Percentiles rank a stretch among this genome's conserved stretches.
Conservation (phyloP, 2,797 vertebrate species). For the Fistularia tabacaria region DNA sequence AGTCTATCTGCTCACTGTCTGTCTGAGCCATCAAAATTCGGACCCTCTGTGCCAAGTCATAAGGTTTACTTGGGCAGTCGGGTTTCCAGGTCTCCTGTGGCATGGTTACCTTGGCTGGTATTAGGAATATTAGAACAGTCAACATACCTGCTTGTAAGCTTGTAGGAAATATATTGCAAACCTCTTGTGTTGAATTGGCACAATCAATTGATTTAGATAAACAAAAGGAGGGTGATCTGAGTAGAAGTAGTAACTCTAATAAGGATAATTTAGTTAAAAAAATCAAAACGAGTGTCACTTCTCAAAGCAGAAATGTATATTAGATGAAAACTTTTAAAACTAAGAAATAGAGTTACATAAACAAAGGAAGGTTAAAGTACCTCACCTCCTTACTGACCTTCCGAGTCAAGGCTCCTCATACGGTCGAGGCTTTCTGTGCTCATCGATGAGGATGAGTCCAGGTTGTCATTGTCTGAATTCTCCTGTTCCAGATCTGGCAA, state of each 20-base stretch:
- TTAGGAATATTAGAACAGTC: neutral
- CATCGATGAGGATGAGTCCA: conserved; percentile 81
- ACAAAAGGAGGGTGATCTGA: neutral
- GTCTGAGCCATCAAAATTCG: conserved; percentile 63
- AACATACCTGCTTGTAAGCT: neutral
- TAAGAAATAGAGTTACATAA: neutral
- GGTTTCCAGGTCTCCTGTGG: conserved; percentile 27
- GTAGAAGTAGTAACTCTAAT: too few species aligned
- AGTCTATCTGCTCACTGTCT: conserved; percentile 1
- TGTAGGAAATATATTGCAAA: neutral
- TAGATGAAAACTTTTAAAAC: neutral
- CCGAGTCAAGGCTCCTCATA: conserved; percentile 64
- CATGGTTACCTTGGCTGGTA: conserved; percentile 31
- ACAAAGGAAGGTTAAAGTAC: conserved; percentile 48
- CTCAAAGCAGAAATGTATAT: too few species aligned
- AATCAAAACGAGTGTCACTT: too few species aligned
- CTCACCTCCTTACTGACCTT: conserved; percentile 93
- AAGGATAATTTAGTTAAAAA: too few species aligned
- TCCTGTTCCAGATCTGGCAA: conserved; percentile 90
- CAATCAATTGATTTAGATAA: too few species aligned
- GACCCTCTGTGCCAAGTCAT: conserved; percentile 24
- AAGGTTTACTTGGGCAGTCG: conserved; percentile 33
- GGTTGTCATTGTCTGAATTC: conserved; percentile 86
- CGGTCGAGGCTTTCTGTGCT: conserved; percentile 86
- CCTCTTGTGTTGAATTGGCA: neutral